phyloP scores from a whole-genome alignment of 2,797 vertebrate species.

The Melanotaenia boesemani region DNA sequence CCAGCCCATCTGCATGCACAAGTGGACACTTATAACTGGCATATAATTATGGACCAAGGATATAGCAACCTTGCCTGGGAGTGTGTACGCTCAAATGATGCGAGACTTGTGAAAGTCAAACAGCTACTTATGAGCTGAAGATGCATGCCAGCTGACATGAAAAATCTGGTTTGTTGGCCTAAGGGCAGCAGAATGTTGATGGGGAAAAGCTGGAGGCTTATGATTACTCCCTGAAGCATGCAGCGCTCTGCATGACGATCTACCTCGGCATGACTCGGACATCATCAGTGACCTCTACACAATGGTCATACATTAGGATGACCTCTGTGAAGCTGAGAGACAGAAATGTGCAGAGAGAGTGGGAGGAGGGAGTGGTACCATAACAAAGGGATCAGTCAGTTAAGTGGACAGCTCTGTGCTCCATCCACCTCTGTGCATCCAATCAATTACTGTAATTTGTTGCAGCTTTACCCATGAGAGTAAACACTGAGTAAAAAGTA shows the following conservation, averaged over 20 bases:
- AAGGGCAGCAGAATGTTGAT: constrained; percentile 82
- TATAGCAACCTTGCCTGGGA: constrained; percentile 85
- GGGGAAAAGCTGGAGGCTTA: constrained; percentile 74
- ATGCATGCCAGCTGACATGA: constrained; percentile 86
- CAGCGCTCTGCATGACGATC: constrained; percentile 75
- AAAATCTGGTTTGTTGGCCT: constrained; percentile 87
- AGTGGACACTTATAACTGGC: constrained; percentile 84
- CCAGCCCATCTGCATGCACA: constrained; percentile 83
- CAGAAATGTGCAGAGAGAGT: constrained; percentile 20
- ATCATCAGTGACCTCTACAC: constrained; percentile 81
- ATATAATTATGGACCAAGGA: constrained; percentile 85
- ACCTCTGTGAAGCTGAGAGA: constrained; percentile 53
- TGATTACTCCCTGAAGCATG: constrained; percentile 82
- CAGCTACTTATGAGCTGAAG: constrained; percentile 86
- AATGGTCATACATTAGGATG: constrained; percentile 69
- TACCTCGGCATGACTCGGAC: constrained; percentile 76
- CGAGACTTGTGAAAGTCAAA: constrained; percentile 90
- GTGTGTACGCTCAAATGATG: constrained; percentile 77
- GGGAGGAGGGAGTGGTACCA: constrained; percentile 27
- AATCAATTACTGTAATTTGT: constrained; percentile 67
- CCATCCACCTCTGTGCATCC: constrained; percentile 52
- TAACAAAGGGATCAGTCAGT: constrained; percentile 60
- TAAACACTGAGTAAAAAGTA: constrained; percentile 49
- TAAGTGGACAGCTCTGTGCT: constrained; percentile 40
- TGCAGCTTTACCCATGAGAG: constrained; percentile 52